phyloP scores from a whole-genome alignment of 2,888 invertebrate genomes.

The Anaspis maculata region DNA sequence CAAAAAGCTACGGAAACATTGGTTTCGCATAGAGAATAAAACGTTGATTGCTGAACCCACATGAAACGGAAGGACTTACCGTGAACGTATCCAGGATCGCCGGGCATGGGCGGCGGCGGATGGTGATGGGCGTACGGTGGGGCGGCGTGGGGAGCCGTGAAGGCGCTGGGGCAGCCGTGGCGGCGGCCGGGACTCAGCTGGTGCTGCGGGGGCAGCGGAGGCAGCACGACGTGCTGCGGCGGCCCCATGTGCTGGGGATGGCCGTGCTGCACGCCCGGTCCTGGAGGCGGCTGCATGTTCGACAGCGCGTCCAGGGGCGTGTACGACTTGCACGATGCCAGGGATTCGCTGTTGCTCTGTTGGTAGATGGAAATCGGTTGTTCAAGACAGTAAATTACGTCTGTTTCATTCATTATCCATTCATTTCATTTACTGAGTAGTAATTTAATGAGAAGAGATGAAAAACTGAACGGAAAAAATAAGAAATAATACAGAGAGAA shows the following conservation, averaged over 20 bases:
- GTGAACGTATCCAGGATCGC: slow-evolving; percentile 36
- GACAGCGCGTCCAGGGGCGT: slow-evolving; percentile 77
- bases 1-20: background rate
- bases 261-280: slow-evolving; percentile 36
- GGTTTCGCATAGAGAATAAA: too few relatives aligned
- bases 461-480: too few relatives aligned
- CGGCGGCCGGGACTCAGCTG: slow-evolving; percentile 40
- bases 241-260: slow-evolving; percentile 27
- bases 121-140: slow-evolving; percentile 37
- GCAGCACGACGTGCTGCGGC: slow-evolving; percentile 46
- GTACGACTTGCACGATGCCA: slow-evolving; percentile 53
- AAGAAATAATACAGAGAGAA: too few relatives aligned
- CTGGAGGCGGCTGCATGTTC: slow-evolving; percentile 79
- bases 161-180: slow-evolving; percentile 54
- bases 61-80: too few relatives aligned
- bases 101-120: slow-evolving; percentile 25
- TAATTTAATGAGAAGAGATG: too few relatives aligned
- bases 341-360: slow-evolving; percentile 22
- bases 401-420: too few relatives aligned
- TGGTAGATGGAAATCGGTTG: slow-evolving; percentile 2
- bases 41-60: too few relatives aligned
- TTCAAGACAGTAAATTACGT: background rate
- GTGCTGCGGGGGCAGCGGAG: slow-evolving; percentile 34
- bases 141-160: slow-evolving; percentile 49
- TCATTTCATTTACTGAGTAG: too few relatives aligned